Conservation (phyloP, 92 coral and sea anemone species). For the Porites lobata region DNA sequence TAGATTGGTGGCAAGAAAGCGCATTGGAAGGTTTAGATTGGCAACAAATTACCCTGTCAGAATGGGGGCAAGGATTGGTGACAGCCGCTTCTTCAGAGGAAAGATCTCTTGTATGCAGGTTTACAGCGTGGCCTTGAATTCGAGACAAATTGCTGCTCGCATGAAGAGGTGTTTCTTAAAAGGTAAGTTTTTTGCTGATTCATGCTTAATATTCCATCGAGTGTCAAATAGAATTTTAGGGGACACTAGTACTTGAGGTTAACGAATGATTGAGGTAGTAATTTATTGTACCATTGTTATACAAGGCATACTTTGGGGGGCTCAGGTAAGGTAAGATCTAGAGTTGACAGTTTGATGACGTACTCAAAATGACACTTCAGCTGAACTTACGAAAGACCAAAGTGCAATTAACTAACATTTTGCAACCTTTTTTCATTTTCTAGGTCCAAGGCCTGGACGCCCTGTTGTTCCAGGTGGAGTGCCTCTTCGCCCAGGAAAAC, state of each 20-base stretch:
- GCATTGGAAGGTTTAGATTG: conserved; percentile 52
- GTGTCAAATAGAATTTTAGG: too few relatives aligned
- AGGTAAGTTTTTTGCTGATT: conserved; percentile 21
- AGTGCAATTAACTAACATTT: background rate
- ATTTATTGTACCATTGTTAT: too few relatives aligned
- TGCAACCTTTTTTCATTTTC: background rate
- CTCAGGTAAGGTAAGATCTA: too few relatives aligned
- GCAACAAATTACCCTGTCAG: conserved; percentile 69
- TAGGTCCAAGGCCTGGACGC: conserved; percentile 56
- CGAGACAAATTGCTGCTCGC: conserved; percentile 56
- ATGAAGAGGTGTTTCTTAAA: conserved; percentile 66
- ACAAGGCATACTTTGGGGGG: too few relatives aligned
- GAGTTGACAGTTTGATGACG: too few relatives aligned
- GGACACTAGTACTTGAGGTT: too few relatives aligned
- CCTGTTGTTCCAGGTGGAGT: conserved; percentile 51
- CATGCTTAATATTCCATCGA: background rate
- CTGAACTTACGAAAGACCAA: background rate
- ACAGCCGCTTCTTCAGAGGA: conserved; percentile 70
- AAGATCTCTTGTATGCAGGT: conserved; percentile 78
- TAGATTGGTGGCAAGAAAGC: conserved; percentile 55
- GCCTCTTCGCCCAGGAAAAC: conserved; percentile 44
- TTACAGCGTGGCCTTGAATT: conserved; percentile 51
- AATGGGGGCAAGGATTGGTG: conserved; percentile 71
- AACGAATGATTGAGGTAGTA: too few relatives aligned
- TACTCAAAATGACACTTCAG: background rate